Evolutionary conservation across 2,888 invertebrate genomes (phyloP).

Genomic region (Hydroisotoma schaefferi): DNA sequence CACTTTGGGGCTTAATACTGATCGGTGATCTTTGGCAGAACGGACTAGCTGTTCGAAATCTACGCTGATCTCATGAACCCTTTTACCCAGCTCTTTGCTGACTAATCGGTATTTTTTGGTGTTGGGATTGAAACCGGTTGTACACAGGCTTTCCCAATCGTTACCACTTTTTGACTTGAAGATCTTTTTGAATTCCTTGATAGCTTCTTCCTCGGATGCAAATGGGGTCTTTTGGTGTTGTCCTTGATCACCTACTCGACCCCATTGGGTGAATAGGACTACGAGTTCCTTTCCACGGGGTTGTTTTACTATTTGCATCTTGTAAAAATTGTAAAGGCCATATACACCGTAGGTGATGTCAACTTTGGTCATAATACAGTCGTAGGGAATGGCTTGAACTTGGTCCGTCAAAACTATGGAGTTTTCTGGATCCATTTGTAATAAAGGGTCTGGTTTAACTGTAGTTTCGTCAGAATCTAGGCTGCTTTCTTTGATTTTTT

Average conservation of each 20-base stretch:
- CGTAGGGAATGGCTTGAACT: conserved; percentile 52
- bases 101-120: conserved; percentile 56
- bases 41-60: conserved; percentile 52
- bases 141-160: conserved; percentile 53
- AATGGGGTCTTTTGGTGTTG: conserved; percentile 56
- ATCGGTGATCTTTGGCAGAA: conserved; percentile 45
- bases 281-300: conserved; percentile 52
- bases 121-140: conserved; percentile 46
- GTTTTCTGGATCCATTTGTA: conserved; percentile 22
- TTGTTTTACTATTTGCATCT: conserved; percentile 54
- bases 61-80: conserved; percentile 50
- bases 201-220: conserved; percentile 52
- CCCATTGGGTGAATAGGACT: conserved; percentile 58
- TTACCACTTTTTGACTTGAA: conserved; percentile 57
- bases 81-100: conserved; percentile 50
- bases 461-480: conserved; percentile 12
- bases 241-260: conserved; percentile 55
- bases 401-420: conserved; percentile 51
- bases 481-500: conserved; percentile 16
- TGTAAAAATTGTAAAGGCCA: conserved; percentile 58
- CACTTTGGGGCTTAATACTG: neutral
- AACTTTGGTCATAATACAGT: conserved; percentile 55
- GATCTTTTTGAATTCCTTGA: conserved; percentile 56
- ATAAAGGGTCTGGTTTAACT: conserved; percentile 30
- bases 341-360: conserved; percentile 53